Base-by-base conservation (phyloP, 2,888 invertebrate species). In the Amblyjoppa proteus region DNA sequence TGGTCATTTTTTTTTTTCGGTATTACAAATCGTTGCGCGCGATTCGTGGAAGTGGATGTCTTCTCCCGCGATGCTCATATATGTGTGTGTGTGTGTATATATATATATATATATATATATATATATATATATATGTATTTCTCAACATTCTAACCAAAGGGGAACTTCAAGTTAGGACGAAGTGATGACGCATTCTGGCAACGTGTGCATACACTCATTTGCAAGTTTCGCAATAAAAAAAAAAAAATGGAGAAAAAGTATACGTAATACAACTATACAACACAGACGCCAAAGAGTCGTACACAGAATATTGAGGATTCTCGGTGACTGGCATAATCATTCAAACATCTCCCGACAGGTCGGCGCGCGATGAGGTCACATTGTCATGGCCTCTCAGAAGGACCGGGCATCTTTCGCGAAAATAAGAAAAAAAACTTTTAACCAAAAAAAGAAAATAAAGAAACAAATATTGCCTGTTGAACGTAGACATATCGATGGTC, bases 191-290 rank as follows among this genome's bases (percentile, higher is more conserved):
- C 51, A 49, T 45, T 49, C 56, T 56, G 73, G 53, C 66, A 73
- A 45, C 41, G 53, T 70, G 69, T 58, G 78, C 69, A 69, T 20
- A 79, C 68, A 79, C 16, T 64, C 61, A 75, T 79, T 79, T 75
- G 79, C 64, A 80, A 83, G 56, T 79, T 83, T 75, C 51, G 41
- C 51, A 75, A 0, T 49, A 68, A 71, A n/a, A 28, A 80, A n/a
- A 28, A 80, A 64, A n/a, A 56, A 68, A 20, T 13, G 1, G 34
- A 73, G 6, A 66, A 53, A 16, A 38, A 34, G 20, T 38, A 38
- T 38, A 38, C 38, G 0, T 20, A 34, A 38, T 28, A 70, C 34
- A 64, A 64, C n/a, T 25, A 9, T 56, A 56, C 56, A 56, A 25
- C 9, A 25, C 9, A 25, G 20, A 56, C 38, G 7, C 9, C 1